These are phyloP conservation scores for Leptopilina drosophilae DNA, from an alignment of 2,888 invertebrate genomes.

Conservation along the genomic window DNA sequence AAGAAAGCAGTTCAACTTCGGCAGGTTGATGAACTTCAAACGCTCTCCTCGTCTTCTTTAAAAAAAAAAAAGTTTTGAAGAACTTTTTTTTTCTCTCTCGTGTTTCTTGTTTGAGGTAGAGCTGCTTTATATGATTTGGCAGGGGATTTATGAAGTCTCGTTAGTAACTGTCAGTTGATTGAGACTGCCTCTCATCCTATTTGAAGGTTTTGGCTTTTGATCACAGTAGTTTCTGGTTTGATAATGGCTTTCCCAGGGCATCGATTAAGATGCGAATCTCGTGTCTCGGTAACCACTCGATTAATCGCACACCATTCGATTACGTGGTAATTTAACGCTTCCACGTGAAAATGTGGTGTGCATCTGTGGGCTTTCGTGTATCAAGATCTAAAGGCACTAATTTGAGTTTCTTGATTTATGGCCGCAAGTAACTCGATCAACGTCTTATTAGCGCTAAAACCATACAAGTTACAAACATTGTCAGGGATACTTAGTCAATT, in stretches of 20 bases:
- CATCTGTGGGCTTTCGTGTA: conserved; percentile 19
- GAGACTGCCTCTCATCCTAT: conserved; percentile 4
- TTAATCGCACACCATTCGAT: conserved; percentile 56
- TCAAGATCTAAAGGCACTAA: background rate
- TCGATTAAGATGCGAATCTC: conserved; percentile 59
- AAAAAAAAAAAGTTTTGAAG: background rate
- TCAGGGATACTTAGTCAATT: background rate
- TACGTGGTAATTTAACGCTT: conserved; percentile 57
- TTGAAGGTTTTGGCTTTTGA: conserved; percentile 42
- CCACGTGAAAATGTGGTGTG: conserved; percentile 53
- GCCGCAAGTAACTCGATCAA: background rate
- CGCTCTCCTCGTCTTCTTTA: too few relatives aligned
- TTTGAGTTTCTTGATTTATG: conserved; percentile 23
- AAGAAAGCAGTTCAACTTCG: too few relatives aligned
- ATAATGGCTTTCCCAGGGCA: conserved; percentile 52
- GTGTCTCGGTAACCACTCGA: conserved; percentile 54
- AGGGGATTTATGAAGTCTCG: background rate
- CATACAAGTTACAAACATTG: background rate
- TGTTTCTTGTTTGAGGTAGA: background rate
- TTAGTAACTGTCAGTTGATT: background rate
- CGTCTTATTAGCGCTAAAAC: background rate
- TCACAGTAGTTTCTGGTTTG: conserved; percentile 54
- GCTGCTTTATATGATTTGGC: background rate
- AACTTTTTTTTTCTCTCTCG: background rate
- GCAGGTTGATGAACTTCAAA: too few relatives aligned